Conservation (phyloP, 2,113 vertebrate genomes). For the Petrocephalus zakoni region DNA sequence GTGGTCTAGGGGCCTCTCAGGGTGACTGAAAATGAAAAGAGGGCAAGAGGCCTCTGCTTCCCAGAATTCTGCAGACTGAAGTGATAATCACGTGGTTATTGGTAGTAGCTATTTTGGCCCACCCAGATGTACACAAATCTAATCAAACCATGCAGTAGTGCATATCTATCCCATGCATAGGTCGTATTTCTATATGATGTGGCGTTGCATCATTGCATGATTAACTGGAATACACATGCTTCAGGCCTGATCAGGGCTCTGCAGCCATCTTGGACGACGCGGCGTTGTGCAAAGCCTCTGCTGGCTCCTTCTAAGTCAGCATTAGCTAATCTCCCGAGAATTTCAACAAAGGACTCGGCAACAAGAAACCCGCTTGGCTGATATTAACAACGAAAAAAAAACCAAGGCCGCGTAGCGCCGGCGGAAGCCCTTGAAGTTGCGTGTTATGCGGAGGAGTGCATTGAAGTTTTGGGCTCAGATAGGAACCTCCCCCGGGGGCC, state of each 20-base stretch:
- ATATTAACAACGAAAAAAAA: neutral
- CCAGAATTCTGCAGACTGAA: neutral
- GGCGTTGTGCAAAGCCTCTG: neutral
- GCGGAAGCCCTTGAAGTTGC: neutral
- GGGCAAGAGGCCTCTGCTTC: neutral
- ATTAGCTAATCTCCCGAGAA: constrained; percentile 29
- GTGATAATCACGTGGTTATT: neutral
- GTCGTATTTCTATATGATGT: neutral
- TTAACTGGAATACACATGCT: neutral
- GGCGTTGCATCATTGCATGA: neutral
- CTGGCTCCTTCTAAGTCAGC: neutral
- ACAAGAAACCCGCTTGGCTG: neutral
- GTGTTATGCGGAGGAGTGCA: neutral
- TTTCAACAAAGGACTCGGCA: constrained; percentile 16
- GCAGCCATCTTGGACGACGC: constrained; percentile 11
- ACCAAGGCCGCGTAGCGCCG: neutral
- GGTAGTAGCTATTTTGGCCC: neutral
- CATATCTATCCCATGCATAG: neutral
- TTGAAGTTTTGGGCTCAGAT: neutral
- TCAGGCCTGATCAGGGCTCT: constrained; percentile 1
- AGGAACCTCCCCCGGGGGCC: no score
- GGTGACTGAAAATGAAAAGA: neutral
- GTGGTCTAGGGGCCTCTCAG: neutral
- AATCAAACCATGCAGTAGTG: neutral
- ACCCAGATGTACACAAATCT: neutral